These are phyloP conservation scores for Cephalopholis sonnerati DNA, from an alignment of 2,113 vertebrate genomes.

Conservation along the genomic window DNA sequence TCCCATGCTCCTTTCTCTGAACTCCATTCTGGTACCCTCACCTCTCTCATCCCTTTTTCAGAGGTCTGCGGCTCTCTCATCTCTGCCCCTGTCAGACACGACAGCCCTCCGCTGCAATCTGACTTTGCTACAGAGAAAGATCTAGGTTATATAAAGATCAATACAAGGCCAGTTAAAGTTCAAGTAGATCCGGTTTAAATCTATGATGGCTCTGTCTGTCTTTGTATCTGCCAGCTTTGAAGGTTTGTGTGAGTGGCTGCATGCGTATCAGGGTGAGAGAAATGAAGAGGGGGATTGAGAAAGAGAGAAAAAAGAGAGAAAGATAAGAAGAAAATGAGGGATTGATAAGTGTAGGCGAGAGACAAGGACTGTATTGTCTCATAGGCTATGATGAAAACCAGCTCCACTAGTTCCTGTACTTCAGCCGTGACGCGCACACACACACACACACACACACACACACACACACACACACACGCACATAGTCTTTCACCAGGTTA, in stretches of 20 bases:
- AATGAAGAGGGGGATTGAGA: background rate
- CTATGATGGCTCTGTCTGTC: constrained; percentile 54
- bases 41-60: constrained; percentile 59
- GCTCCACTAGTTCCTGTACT: constrained; percentile 52
- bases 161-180: constrained; percentile 67
- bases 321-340: constrained; percentile 14
- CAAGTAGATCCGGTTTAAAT: constrained; percentile 59
- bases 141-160: constrained; percentile 64
- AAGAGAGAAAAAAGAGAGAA: background rate
- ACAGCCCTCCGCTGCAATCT: constrained; percentile 51
- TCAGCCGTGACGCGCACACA: constrained; percentile 17
- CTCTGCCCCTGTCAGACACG: constrained; percentile 57
- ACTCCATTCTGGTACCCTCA: constrained; percentile 53
- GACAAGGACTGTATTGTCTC: constrained; percentile 68
- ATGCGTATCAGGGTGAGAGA: constrained; percentile 23
- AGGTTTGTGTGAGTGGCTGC: constrained; percentile 33
- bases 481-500: constrained; percentile 25
- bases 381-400: constrained; percentile 63
- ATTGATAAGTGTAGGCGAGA: constrained; percentile 46
- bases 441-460: constrained; percentile 11
- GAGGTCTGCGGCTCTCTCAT: constrained; percentile 65
- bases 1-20: constrained; percentile 68
- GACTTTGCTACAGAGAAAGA: constrained; percentile 45
- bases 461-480: background rate
- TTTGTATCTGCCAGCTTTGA: constrained; percentile 57